Conservation (phyloP, 2,888 invertebrate genomes). For the Rhagonycha lutea region DNA sequence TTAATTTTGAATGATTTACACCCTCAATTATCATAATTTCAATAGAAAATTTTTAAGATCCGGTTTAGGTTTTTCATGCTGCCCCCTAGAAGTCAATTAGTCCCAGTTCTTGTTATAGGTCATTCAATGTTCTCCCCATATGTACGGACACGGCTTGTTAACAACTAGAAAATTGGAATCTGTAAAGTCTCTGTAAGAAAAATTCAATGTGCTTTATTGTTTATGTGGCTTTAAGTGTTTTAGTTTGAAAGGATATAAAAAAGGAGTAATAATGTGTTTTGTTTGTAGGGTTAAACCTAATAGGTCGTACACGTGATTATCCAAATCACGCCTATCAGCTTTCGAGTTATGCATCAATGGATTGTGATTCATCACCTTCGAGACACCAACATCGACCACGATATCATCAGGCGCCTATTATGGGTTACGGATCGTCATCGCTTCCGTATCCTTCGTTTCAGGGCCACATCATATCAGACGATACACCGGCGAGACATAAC, state of each 20-base stretch:
- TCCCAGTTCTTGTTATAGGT: too few species aligned
- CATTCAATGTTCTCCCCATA: too few species aligned
- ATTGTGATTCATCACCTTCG: constrained; percentile 73
- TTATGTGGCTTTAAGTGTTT: neutral
- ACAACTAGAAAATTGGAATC: too few species aligned
- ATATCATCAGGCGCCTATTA: constrained; percentile 51
- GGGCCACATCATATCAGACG: constrained; percentile 51
- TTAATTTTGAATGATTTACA: too few species aligned
- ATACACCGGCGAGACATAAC: constrained; percentile 39
- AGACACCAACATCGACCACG: constrained; percentile 49
- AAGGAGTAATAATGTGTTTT: neutral
- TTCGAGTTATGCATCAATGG: constrained; percentile 65
- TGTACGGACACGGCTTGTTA: too few species aligned
- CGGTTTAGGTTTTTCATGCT: too few species aligned
- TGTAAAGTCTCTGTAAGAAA: neutral
- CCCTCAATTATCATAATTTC: too few species aligned
- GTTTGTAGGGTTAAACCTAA: constrained; percentile 55
- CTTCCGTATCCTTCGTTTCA: constrained; percentile 53
- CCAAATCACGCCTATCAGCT: constrained; percentile 40
- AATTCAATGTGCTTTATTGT: neutral
- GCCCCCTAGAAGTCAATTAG: too few species aligned
- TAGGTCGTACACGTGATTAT: constrained; percentile 52
- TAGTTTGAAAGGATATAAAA: neutral
- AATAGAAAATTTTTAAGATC: too few species aligned
- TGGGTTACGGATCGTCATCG: constrained; percentile 54